Conservation (phyloP, 1,140 invertebrate species). For the Polypedilum pembai region DNA sequence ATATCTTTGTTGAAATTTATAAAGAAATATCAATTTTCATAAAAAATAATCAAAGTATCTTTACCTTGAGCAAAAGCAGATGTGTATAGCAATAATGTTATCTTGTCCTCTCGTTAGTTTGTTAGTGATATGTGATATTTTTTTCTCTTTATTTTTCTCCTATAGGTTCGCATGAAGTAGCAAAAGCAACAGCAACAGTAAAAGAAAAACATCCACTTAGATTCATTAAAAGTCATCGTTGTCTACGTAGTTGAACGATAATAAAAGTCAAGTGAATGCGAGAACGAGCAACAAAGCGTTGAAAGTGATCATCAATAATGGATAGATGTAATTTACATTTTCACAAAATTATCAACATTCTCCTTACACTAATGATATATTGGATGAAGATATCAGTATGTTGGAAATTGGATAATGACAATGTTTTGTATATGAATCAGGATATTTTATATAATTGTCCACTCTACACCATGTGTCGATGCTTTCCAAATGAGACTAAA, state of each 20-base stretch:
- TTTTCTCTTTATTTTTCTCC: background rate
- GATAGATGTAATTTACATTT: conserved; percentile 27
- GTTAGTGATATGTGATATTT: no score
- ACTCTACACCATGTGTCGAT: conserved; percentile 57
- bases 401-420: conserved; percentile 26
- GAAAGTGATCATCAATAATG: conserved; percentile 21
- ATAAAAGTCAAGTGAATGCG: no score
- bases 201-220: no score
- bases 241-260: no score
- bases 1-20: no score
- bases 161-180: background rate
- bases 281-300: background rate
- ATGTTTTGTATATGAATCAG: conserved; percentile 29
- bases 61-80: no score
- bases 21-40: no score
- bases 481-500: conserved; percentile 49
- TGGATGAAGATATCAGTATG: conserved; percentile 9
- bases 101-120: no score
- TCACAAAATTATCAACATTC: conserved; percentile 8
- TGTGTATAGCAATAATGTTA: no score
- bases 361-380: conserved; percentile 14
- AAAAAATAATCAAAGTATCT: no score
- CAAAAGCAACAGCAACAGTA: background rate
- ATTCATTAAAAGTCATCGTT: no score
- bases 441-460: conserved; percentile 47